Percentiles rank a stretch among this genome's conserved stretches.
phyloP scores from a whole-genome alignment of 1,140 invertebrate genomes.

The Dysdera silvatica region DNA sequence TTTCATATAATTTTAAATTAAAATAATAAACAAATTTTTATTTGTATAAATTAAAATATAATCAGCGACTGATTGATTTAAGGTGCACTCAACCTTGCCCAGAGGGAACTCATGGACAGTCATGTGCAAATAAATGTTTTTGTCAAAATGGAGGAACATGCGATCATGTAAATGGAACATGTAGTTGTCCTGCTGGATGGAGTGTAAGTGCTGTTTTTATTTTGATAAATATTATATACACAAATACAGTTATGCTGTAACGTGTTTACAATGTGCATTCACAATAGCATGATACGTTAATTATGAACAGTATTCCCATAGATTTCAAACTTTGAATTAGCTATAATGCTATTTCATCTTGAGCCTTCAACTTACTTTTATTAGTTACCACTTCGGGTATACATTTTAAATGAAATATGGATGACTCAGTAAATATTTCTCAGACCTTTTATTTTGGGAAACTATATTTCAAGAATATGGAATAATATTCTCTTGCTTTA shows the following conservation, averaged over 20 bases:
- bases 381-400: too few relatives aligned
- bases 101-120: conserved; percentile 60
- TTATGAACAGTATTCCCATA: too few relatives aligned
- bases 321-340: too few relatives aligned
- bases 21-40: background rate
- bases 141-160: conserved; percentile 89
- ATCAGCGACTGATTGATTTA: background rate
- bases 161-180: conserved; percentile 63
- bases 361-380: too few relatives aligned
- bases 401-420: too few relatives aligned
- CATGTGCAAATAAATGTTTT: conserved; percentile 72
- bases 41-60: background rate
- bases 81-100: conserved; percentile 56
- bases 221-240: conserved; percentile 9
- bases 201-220: conserved; percentile 19
- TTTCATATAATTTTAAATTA: background rate
- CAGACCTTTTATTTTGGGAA: too few relatives aligned
- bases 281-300: background rate
- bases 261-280: background rate
- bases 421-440: too few relatives aligned
- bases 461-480: too few relatives aligned
- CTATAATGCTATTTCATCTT: too few relatives aligned
- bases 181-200: conserved; percentile 60
- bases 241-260: background rate
- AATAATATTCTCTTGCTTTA: too few relatives aligned